These are phyloP conservation scores for Xenopus laevis DNA, from an alignment of 2,113 vertebrate genomes.

Conservation along the genomic window DNA sequence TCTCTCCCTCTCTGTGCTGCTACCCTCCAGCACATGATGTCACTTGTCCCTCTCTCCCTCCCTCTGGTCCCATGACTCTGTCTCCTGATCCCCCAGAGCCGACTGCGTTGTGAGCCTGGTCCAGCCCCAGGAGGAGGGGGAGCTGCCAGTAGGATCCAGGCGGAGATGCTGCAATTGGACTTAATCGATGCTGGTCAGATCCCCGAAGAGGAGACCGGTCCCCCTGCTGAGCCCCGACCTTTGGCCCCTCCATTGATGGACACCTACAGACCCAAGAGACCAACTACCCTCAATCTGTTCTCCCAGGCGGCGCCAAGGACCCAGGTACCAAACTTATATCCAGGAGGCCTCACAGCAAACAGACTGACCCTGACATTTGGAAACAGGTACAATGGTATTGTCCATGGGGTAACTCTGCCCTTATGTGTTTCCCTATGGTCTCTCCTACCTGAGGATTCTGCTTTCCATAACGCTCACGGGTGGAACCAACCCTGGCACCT, in stretches of 20 bases:
- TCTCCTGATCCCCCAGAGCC: conserved; percentile 71
- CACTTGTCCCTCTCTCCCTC: conserved; percentile 42
- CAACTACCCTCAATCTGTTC: conserved; percentile 95
- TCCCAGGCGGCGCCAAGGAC: conserved; percentile 91
- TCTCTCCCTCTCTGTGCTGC: neutral
- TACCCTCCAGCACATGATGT: conserved; percentile 8
- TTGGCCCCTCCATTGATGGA: conserved; percentile 75
- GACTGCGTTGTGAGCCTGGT: conserved; percentile 58
- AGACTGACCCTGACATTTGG: too few relatives aligned
- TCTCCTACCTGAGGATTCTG: too few relatives aligned
- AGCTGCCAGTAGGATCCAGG: conserved; percentile 79
- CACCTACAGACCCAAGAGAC: conserved; percentile 89
- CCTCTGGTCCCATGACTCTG: conserved; percentile 50
- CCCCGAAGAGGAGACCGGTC: conserved; percentile 56
- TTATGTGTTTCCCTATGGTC: too few relatives aligned
- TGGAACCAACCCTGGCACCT: too few relatives aligned
- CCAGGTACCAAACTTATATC: conserved; percentile 69
- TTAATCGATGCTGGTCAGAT: conserved; percentile 81
- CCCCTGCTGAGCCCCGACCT: conserved; percentile 58
- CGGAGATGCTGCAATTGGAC: conserved; percentile 92
- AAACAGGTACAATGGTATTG: too few relatives aligned
- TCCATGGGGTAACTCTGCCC: too few relatives aligned
- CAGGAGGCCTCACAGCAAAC: too few relatives aligned
- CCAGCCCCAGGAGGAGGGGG: conserved; percentile 72
- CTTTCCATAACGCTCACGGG: too few relatives aligned